Evolutionary conservation across 2,113 vertebrate genomes (phyloP), one percentile per base, ranked within the genome.

Genomic region (Petrocephalus zakoni): DNA sequence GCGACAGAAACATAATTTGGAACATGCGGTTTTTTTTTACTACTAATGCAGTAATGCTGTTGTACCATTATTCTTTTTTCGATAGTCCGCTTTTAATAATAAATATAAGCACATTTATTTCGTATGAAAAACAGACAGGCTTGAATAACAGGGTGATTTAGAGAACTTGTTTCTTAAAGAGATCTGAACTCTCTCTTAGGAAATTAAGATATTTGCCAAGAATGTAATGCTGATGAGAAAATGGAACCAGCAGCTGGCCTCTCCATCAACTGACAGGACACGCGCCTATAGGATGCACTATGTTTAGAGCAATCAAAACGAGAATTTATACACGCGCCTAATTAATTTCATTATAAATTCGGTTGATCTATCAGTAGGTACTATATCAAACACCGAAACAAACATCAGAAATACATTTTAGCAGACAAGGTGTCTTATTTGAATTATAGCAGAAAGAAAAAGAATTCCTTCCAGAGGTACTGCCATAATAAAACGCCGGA

Each of bases 51-150:
- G 51, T 85, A 53, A 53, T 85, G 22, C 25, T 85, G 84, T 55
- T 53, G 55, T 17, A 5, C 51, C 51, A 19, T 55, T 55, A 85
- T 29, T 10, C 51, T 55, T 52, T 47, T 46, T n/a, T 42, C 42
- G 34, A 82, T 21, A 25, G 81, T 25, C 81, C 21, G 81, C 49
- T 84, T 84, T 49, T 84, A 9, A 78, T 5, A 53, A 13, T 78
- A 78, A 78, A 78, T 78, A 78, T 42, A 78, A 78, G 72, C 72
- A 78, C 17, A 78, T 78, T 78, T 42, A 37, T 78, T 78, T 78
- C 72, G 72, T 78, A 78, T 78, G 72, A 78, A 37, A 78, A 78
- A 42, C 34, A 42, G 72, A 75, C 13, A 42, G 72, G 34, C 34
- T 19, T 15, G 29, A 78, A 42, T 19, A 78, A 78, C 4, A 42